phyloP scores from a whole-genome alignment of 1,140 invertebrate species.

The Brachionus angularis region DNA sequence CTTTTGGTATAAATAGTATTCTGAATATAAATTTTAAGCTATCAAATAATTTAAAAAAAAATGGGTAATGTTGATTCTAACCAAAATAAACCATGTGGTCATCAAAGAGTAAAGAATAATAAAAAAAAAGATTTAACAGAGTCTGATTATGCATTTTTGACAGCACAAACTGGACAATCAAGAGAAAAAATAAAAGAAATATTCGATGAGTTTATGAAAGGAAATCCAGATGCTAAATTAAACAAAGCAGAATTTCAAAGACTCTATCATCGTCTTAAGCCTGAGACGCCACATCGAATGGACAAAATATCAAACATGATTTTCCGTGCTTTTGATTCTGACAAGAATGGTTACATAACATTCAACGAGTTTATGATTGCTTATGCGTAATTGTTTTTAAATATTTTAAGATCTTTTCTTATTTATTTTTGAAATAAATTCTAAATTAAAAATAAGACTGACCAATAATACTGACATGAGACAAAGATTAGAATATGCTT shows the following conservation, averaged over 20 bases:
- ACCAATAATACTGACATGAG: constrained; percentile 12
- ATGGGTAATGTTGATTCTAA: too few relatives aligned
- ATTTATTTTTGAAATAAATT: not conserved
- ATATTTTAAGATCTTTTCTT: not conserved
- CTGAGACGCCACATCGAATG: not conserved
- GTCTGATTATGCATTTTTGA: not conserved
- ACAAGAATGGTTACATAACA: constrained; percentile 21
- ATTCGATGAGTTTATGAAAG: constrained; percentile 4
- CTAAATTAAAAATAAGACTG: not conserved
- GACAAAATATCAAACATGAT: constrained; percentile 14
- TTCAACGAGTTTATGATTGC: constrained; percentile 31
- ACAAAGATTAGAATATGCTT: constrained; percentile 33
- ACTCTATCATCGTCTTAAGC: constrained; percentile 8
- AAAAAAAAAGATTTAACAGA: not conserved
- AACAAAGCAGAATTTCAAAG: not conserved
- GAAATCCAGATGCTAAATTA: constrained; percentile 15
- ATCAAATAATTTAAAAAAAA: too few relatives aligned
- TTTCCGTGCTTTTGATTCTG: constrained; percentile 32
- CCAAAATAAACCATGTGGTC: not conserved
- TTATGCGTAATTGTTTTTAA: not conserved
- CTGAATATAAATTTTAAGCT: too few relatives aligned
- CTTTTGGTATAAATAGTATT: too few relatives aligned
- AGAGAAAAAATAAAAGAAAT: constrained; percentile 5
- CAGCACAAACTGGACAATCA: not conserved
- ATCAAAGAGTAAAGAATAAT: not conserved